Evolutionary conservation across 2,797 vertebrate species (phyloP).

Genomic region (Phoeniculus purpureus): DNA sequence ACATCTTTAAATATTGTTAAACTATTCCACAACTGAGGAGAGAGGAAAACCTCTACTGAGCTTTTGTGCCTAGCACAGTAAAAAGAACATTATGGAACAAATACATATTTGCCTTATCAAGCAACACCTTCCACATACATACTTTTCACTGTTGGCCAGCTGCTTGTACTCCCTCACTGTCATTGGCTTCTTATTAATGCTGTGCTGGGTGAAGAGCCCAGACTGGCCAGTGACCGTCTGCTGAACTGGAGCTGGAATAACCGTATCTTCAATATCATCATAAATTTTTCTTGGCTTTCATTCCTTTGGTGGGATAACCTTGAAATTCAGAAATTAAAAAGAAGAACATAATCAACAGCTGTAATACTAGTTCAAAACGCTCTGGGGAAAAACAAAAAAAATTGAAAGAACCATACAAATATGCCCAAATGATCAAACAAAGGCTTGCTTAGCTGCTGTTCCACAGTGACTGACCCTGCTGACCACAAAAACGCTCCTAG

Average conservation of each 20-base stretch:
- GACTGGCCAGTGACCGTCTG: conserved; percentile 96
- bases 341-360: not conserved
- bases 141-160: conserved; percentile 96
- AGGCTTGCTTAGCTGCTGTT: not conserved
- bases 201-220: conserved; percentile 95
- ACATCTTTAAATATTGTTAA: not conserved
- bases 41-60: not conserved
- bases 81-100: not conserved
- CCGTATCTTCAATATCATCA: conserved; percentile 91
- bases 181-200: conserved; percentile 95
- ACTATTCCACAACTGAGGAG: not conserved
- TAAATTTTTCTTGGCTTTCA: conserved; percentile 95
- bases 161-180: conserved; percentile 93
- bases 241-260: conserved; percentile 95
- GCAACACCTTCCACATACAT: conserved; percentile 27
- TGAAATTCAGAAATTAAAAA: conserved; percentile 36
- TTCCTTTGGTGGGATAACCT: conserved; percentile 92
- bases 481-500: not conserved
- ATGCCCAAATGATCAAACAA: not conserved
- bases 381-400: not conserved
- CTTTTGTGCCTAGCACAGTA: not conserved
- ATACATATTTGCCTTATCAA: not conserved
- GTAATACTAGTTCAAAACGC: not conserved
- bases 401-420: not conserved
- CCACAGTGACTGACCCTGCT: not conserved